phyloP scores from a whole-genome alignment of 2,888 invertebrate species.

The Seira sanloemensis region DNA sequence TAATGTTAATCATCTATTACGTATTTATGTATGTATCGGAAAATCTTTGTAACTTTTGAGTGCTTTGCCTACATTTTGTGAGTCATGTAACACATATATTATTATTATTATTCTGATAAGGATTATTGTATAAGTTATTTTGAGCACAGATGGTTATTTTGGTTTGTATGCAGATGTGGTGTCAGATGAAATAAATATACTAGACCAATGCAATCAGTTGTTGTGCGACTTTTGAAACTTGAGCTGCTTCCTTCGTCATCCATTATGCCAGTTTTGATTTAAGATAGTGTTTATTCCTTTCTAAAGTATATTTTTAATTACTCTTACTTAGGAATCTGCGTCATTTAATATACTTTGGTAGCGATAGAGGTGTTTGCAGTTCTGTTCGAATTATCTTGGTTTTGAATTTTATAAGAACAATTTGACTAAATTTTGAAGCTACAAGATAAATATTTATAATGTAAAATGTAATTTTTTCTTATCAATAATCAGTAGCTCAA shows the following conservation, averaged over 20 bases:
- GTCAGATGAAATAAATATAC: neutral
- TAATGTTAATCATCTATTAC: neutral
- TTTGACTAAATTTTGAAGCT: neutral
- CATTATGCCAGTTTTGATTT: no score
- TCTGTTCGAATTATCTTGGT: constrained; percentile 17
- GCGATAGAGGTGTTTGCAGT: constrained; percentile 23
- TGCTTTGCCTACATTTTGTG: constrained; percentile 50
- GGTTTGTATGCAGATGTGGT: no score
- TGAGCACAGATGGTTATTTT: no score
- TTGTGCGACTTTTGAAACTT: neutral
- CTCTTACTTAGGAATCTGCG: constrained; percentile 54
- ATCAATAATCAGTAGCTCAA: neutral
- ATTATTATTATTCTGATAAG: neutral
- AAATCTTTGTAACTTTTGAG: constrained; percentile 45
- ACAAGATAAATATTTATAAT: neutral
- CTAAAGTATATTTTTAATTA: neutral
- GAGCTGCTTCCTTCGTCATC: no score
- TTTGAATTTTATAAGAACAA: constrained; percentile 13
- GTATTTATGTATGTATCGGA: constrained; percentile 2
- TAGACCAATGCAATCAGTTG: neutral
- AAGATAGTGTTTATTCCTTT: neutral
- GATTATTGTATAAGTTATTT: no score
- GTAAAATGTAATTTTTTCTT: neutral
- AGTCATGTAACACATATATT: constrained; percentile 30
- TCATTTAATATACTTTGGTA: constrained; percentile 55